These are phyloP conservation scores for Phenganax marumi DNA, from an alignment of 92 coral and sea anemone genomes.

Conservation along the genomic window DNA sequence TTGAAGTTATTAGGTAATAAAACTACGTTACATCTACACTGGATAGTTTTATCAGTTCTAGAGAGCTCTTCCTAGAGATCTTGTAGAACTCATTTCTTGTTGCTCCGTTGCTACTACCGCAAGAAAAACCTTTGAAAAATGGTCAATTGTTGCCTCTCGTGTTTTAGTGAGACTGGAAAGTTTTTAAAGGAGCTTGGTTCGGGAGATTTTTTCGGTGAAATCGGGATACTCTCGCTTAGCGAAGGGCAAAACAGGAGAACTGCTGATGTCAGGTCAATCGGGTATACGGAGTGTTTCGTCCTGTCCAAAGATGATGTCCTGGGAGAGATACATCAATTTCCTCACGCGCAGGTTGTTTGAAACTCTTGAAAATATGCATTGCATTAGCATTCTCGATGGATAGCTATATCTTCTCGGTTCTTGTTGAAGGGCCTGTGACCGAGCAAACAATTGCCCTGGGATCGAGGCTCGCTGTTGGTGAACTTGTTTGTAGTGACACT, in stretches of 20 bases:
- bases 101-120: no score
- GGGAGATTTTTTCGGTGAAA: constrained; percentile 97
- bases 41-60: no score
- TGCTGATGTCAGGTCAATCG: constrained; percentile 88
- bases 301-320: constrained; percentile 91
- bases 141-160: not conserved
- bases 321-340: constrained; percentile 79
- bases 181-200: constrained; percentile 78
- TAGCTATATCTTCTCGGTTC: no score
- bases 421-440: no score
- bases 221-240: constrained; percentile 88
- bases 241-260: constrained; percentile 99
- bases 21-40: no score
- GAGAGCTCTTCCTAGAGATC: no score
- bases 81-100: no score
- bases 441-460: no score
- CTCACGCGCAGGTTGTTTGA: constrained; percentile 80
- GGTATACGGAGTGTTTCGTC: constrained; percentile 91
- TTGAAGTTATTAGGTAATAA: constrained; percentile 87
- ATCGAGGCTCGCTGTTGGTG: no score
- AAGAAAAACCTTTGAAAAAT: no score
- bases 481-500: not conserved
- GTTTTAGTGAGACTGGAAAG: constrained; percentile 79
- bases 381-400: no score
- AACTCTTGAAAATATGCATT: no score